Base-by-base conservation (phyloP, 2,797 vertebrate species). In the Taenioides sp. region DNA sequence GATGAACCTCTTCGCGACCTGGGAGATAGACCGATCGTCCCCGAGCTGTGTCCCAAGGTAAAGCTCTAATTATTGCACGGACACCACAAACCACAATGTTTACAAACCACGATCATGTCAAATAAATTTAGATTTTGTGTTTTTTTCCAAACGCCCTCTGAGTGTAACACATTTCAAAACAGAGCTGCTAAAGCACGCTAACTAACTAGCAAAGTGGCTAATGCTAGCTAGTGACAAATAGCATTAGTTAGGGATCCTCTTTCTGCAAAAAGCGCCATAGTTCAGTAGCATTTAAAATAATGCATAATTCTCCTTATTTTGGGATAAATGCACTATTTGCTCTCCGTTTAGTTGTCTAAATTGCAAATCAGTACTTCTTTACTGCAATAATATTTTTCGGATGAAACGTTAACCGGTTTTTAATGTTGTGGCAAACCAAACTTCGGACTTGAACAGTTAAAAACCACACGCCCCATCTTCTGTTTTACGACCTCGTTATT, bases 1-100 rank as follows among this genome's bases (percentile, higher is more conserved):
- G 40, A 94, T 94, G 93, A 94, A 94, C 87, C 93, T 94, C 76
- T 94, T 94, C 25, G 93, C 93, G 50, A 94, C 93, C 73, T 94
- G 93, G 93, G 93, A 94, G 87, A 90, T 94, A 77, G 93, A 94
- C 84, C 91, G 93, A 67, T 94, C 93, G 49, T 94, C 92, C 76
- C 93, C 93, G 2, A 94, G 93, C 93, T 94, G 93, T 80, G 93
- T 94, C 14, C 93, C 93, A 52, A 94, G 93, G 93, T 94, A 92
- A 28, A 59, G 40, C 67, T 28, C n/a, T 69, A 61, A 25, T 60
- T 78, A 64, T 71, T 2, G 31, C 57, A 31, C 52, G 1, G 54
- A 54, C 23, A 25, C 16, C 62, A 40, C 69, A 28, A 12, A 9
- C 22, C 28, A 12, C 50, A 64, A 0, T 71, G 72, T 84, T 71